These are phyloP conservation scores for Monoplex corrugatus DNA, from an alignment of 2,888 invertebrate species.

Conservation along the genomic window DNA sequence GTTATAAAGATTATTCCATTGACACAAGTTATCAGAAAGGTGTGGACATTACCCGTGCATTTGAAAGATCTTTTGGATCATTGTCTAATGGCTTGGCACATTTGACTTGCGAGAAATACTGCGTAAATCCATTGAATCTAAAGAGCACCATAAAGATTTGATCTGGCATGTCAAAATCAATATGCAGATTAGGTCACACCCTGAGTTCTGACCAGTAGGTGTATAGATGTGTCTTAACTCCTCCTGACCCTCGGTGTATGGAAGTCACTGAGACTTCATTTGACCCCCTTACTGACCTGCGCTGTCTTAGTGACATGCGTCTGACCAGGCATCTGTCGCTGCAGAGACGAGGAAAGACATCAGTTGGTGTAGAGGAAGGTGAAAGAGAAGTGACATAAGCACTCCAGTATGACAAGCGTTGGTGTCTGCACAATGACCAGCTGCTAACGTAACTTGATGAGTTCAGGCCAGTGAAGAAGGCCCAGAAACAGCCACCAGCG, in stretches of 20 bases:
- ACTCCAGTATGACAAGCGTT: background rate
- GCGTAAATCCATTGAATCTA: background rate
- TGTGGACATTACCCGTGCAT: too few species aligned
- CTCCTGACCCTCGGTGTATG: too few species aligned
- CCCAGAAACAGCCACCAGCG: background rate
- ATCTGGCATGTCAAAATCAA: background rate
- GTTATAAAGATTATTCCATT: too few species aligned
- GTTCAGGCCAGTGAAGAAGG: background rate
- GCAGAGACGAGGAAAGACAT: background rate
- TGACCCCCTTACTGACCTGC: background rate
- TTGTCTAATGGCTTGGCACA: too few species aligned
- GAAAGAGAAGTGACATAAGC: background rate
- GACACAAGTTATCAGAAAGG: too few species aligned
- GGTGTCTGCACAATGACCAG: background rate
- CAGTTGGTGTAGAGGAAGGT: background rate
- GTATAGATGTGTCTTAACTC: background rate
- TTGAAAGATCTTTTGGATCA: too few species aligned
- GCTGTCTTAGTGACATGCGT: too few species aligned
- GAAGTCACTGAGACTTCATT: background rate
- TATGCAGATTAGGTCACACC: constrained; percentile 14
- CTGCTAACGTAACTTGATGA: background rate
- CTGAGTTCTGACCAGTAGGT: background rate
- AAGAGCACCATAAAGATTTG: background rate
- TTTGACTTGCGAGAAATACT: constrained; percentile 37
- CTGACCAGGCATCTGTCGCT: background rate